Evolutionary conservation across 92 coral and sea anemone species (phyloP), one percentile per base, ranked within the genome.

Genomic region (Chrysogorgia sp.): DNA sequence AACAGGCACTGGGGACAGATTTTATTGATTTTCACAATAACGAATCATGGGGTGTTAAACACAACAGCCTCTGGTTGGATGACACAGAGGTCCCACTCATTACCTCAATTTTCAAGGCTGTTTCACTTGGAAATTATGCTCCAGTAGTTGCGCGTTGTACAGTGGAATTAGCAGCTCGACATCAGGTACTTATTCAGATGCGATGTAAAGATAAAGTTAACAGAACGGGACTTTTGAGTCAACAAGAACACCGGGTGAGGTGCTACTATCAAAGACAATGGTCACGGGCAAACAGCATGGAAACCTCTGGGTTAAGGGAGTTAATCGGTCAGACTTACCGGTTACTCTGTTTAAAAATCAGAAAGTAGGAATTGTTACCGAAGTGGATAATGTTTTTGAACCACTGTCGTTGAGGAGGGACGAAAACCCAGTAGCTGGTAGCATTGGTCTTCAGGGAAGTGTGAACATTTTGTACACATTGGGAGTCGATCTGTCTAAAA

Each of bases 61-160:
- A n/a, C n/a, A n/a, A n/a, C n/a, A n/a, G n/a, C n/a, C n/a, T n/a
- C n/a, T n/a, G n/a, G n/a, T n/a, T n/a, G 77, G 62, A 60, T 74
- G 48, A 61, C 31, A 37, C 12, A 37, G 79, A 64, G 63, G 52
- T 74, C 31, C 81, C 61, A 33, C 24, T 82, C 0, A 24, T 63
- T 53, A 58, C 29, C 35, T 65, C 43, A 41, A 10, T 49, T 70
- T 74, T 60, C 64, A 19, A 75, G n/a, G 40, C 19, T 65, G 77
- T 75, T 10, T 17, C 49, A 62, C 59, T 74, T n/a, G 77, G 76
- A 29, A 74, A 71, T 49, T 64, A 83, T 47, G 32, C 71, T 58
- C 82, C 82, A 19, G 86, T 75, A 48, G 68, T 83, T 63, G 61
- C 77, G 70, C 72, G 86, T 24, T 55, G 68, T 30, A 75, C 86